These are phyloP conservation scores for Catocala fraxini DNA, from an alignment of 2,888 invertebrate species.

Conservation along the genomic window DNA sequence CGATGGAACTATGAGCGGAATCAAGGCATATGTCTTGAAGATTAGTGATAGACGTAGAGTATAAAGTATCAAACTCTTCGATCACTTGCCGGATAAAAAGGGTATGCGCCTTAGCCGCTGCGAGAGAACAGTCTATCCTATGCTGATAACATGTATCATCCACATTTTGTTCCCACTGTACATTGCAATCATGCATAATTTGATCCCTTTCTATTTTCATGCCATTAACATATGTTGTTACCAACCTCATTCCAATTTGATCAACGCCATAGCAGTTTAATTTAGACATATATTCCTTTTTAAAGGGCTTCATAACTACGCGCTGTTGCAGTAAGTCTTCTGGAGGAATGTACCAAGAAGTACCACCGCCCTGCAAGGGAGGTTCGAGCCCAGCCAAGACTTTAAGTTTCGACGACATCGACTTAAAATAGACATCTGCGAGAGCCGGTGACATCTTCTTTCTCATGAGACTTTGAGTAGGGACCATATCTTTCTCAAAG, in stretches of 20 bases:
- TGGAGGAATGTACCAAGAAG: constrained; percentile 75
- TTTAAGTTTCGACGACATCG: constrained; percentile 71
- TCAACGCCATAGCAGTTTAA: constrained; percentile 68
- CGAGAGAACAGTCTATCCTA: constrained; percentile 56
- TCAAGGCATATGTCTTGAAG: constrained; percentile 68
- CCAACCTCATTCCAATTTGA: constrained; percentile 59
- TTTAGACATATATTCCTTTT: constrained; percentile 62
- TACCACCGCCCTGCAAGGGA: constrained; percentile 73
- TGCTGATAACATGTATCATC: constrained; percentile 46
- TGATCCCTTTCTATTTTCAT: constrained; percentile 60
- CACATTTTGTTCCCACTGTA: constrained; percentile 64
- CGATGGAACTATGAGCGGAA: constrained; percentile 65
- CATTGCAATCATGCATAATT: constrained; percentile 61
- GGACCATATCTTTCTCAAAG: constrained; percentile 70
- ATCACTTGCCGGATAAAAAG: constrained; percentile 62
- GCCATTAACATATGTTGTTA: constrained; percentile 54
- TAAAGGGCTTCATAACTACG: constrained; percentile 67
- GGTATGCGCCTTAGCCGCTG: constrained; percentile 60
- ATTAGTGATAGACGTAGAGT: constrained; percentile 63
- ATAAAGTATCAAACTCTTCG: constrained; percentile 65
- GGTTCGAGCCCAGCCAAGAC: constrained; percentile 76
- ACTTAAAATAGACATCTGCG: constrained; percentile 75
- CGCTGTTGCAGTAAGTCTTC: constrained; percentile 64
- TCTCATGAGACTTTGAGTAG: constrained; percentile 72
- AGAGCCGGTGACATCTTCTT: constrained; percentile 69